Base-by-base conservation (phyloP, 2,113 vertebrate genomes). In the Embiotoca jacksoni region DNA sequence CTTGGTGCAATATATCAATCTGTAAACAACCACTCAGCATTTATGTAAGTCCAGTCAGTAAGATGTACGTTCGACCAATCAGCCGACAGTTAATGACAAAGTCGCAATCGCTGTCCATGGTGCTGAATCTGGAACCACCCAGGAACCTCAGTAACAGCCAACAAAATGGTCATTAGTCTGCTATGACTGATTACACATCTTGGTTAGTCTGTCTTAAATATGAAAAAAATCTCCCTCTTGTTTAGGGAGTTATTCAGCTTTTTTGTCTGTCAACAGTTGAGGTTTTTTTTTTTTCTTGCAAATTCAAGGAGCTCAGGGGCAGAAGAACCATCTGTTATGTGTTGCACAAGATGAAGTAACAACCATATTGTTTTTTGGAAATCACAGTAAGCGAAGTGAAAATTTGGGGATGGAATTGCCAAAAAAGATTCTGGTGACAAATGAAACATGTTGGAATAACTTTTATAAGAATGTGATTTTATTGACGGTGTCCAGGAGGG, bases 21-120 rank as follows among this genome's bases (percentile, higher is more conserved):
- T 0, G 16, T 37, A n/a, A 59, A 59, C 15, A 59, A 31, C 4
- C 39, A 14, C 2, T 11, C 1, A 59, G 35, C 35, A 47, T 2
- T 50, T 1, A 35, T 11, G 4, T 7, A 6, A 41, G 39, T 44
- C 41, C 41, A 11, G 10, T 13, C 41, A 11, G 10, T 13, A 11
- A 13, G 41, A 13, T 44, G 41, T 11, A 44, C 41, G 4, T 13
- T 3, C 10, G 41, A 44, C 41, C 2, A 6, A 35, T 65, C 10
- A 14, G 16, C 9, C 50, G 7, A 37, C 33, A 31, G 30, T 30
- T 11, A 16, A 54, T 9, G 16, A 6, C 9, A 11, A 47, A 2
- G 44, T 52, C 62, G 50, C 1, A 11, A 41, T 66, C 32, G 64
- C 81, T 83, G 70, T 83, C 81, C 81, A 49, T 11, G 70, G 81